Conservation (phyloP, 2,113 vertebrate genomes). For the Proterorhinus semilunaris region DNA sequence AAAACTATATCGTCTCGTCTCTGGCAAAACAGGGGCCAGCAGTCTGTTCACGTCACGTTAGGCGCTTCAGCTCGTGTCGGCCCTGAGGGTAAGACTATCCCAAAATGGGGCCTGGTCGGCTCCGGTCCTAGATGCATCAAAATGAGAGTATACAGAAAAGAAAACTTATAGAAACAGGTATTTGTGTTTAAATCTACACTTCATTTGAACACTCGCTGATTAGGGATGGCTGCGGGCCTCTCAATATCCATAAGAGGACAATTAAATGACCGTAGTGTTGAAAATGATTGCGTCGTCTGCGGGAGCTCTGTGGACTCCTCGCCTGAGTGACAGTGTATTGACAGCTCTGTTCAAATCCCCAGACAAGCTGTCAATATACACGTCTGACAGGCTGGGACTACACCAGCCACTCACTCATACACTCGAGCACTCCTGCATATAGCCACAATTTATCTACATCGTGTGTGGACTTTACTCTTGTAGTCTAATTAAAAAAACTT, state of each 20-base stretch:
- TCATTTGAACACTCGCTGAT: neutral
- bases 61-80: too few relatives aligned
- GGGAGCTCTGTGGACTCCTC: conserved; percentile 22
- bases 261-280: neutral
- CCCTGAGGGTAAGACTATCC: too few relatives aligned
- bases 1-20: too few relatives aligned
- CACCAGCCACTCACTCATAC: conserved; percentile 29
- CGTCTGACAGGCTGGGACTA: conserved; percentile 12
- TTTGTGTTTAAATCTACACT: neutral
- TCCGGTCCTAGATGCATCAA: too few relatives aligned
- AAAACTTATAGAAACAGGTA: too few relatives aligned
- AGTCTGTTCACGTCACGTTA: too few relatives aligned
- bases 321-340: conserved; percentile 56
- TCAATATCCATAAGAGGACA: neutral
- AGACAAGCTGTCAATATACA: conserved; percentile 58
- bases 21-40: too few relatives aligned
- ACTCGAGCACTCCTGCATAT: neutral
- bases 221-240: neutral
- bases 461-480: too few relatives aligned
- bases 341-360: conserved; percentile 47
- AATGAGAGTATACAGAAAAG: too few relatives aligned
- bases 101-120: too few relatives aligned
- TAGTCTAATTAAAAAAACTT: too few relatives aligned
- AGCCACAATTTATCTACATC: too few relatives aligned
- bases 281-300: neutral